A percentile compares a stretch with the other conserved stretches of the same genome.
Conservation (phyloP, 2,113 vertebrate genomes). For the Lophura nycthemera region DNA sequence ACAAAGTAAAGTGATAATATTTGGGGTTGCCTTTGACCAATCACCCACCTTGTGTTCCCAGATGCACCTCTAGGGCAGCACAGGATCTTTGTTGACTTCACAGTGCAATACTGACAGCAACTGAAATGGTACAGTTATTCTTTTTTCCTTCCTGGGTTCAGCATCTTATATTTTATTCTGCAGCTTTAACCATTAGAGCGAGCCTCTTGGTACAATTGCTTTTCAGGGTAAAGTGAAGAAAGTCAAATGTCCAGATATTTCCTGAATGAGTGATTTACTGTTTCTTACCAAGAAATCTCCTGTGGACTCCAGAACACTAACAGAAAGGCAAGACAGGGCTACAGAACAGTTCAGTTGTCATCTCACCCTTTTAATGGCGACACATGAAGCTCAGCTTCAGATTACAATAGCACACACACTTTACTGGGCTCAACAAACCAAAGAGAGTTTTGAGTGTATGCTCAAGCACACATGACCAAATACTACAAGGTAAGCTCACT, state of each 20-base stretch:
- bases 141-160: neutral
- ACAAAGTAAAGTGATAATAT: neutral
- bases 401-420: neutral
- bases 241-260: neutral
- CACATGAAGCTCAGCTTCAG: neutral
- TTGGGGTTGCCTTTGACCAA: neutral
- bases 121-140: neutral
- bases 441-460: neutral
- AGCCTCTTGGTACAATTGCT: neutral
- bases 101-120: neutral
- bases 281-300: neutral
- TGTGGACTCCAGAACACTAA: neutral
- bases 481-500: neutral
- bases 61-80: neutral
- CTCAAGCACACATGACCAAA: neutral
- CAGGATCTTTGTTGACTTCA: neutral
- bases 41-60: neutral
- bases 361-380: neutral
- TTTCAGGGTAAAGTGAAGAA: neutral
- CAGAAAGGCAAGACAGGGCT: neutral
- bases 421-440: neutral
- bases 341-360: neutral
- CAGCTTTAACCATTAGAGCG: neutral
- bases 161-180: neutral
- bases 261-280: neutral